These are phyloP conservation scores for Ennomos erosarius DNA, from an alignment of 2,888 invertebrate species.

Conservation along the genomic window DNA sequence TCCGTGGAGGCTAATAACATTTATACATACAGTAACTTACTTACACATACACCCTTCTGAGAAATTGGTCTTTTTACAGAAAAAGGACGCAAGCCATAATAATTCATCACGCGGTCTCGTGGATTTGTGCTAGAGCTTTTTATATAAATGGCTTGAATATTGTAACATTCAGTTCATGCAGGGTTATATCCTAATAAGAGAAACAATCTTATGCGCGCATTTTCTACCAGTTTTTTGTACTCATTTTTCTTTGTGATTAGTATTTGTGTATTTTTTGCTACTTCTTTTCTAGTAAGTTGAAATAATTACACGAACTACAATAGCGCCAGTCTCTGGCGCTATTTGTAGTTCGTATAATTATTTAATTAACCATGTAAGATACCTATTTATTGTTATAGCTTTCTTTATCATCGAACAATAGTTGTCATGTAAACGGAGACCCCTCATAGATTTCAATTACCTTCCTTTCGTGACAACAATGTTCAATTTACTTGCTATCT, in stretches of 20 bases:
- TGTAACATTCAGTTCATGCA: not conserved
- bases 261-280: too few relatives aligned
- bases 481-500: slow-evolving; percentile 2
- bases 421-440: slow-evolving; percentile 23
- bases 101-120: slow-evolving; percentile 15
- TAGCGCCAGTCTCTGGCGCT: too few relatives aligned
- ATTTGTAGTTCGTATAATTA: not conserved
- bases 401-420: slow-evolving; percentile 19
- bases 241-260: too few relatives aligned
- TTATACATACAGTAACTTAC: too few relatives aligned
- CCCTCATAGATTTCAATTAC: slow-evolving; percentile 23
- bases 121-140: slow-evolving; percentile 12
- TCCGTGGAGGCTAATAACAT: too few relatives aligned
- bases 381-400: slow-evolving; percentile 1
- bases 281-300: too few relatives aligned
- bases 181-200: too few relatives aligned
- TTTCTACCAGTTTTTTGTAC: too few relatives aligned
- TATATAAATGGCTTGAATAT: slow-evolving; percentile 9
- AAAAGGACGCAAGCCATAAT: slow-evolving; percentile 16
- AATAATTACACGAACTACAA: too few relatives aligned
- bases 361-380: not conserved
- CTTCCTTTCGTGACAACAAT: slow-evolving; percentile 17
- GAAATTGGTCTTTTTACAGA: slow-evolving; percentile 13
- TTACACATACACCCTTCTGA: slow-evolving; percentile 8
- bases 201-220: too few relatives aligned